These are phyloP conservation scores for Lithodes maja DNA, from an alignment of 2,888 invertebrate genomes.

Conservation along the genomic window DNA sequence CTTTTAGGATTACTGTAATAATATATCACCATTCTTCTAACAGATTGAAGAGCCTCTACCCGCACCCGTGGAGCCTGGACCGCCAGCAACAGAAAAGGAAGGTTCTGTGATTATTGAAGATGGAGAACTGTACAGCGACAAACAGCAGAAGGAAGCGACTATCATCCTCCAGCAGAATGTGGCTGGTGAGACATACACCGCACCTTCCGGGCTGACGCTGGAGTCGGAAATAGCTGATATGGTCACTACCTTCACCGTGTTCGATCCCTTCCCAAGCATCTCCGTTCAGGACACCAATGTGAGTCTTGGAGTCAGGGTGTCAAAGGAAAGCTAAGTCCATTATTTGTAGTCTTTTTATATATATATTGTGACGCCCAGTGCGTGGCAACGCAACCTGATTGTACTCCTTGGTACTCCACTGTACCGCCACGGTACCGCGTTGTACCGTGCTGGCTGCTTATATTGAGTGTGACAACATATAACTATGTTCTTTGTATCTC, in stretches of 20 bases:
- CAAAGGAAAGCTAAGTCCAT: not conserved
- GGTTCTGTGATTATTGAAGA: constrained; percentile 7
- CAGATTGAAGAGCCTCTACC: constrained; percentile 13
- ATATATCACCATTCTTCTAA: not conserved
- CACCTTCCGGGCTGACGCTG: not conserved
- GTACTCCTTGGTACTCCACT: too few species aligned
- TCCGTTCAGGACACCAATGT: constrained; percentile 33
- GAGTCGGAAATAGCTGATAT: not conserved
- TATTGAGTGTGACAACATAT: too few species aligned
- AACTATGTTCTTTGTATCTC: too few species aligned
- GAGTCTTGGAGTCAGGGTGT: not conserved
- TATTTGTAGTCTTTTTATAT: not conserved
- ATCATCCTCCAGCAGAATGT: not conserved
- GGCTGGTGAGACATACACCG: not conserved
- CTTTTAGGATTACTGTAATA: too few species aligned
- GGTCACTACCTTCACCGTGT: constrained; percentile 2
- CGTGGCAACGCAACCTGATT: too few species aligned
- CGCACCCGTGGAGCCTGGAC: constrained; percentile 11
- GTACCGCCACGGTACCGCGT: too few species aligned
- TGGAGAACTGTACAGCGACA: constrained; percentile 34
- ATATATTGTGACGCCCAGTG: too few species aligned
- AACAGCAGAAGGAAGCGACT: constrained; percentile 40
- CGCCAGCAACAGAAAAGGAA: constrained; percentile 26
- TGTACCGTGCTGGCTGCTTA: too few species aligned
- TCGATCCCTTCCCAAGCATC: constrained; percentile 6